Evolutionary conservation across 2,797 vertebrate species (phyloP), one percentile per base, ranked within the genome.

Genomic region (Acanthurus lineatus): DNA sequence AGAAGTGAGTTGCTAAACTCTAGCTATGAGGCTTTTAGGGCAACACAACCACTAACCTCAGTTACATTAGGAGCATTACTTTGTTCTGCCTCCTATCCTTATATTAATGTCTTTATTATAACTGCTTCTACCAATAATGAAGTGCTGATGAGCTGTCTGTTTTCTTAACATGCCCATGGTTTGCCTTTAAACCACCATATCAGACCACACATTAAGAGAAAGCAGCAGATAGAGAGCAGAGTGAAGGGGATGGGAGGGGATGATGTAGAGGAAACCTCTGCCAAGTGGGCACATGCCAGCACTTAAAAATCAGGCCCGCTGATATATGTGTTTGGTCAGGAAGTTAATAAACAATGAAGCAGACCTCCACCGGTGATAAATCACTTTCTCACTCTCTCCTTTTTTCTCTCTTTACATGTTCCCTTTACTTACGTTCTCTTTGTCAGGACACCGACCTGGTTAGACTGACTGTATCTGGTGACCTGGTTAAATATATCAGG

Each of bases 201-300:
- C 62, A 62, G 52, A 76, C 62, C 20, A 35, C 64, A 63, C 72
- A 54, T 81, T 76, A 81, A 85, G 47, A 45, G 69, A 79, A 73
- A 71, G 79, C 69, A 57, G 69, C 76, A 73, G 67, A 73, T 57
- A 62, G 59, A 53, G 58, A 76, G 51, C 58, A 64, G 54, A 45
- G 68, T 6, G 54, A 60, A 57, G 56, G 54, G 25, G 61, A 15
- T 0, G 6, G 16, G n/a, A 66, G 78, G 14, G 28, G 28, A 32
- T 35, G 69, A 73, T 60, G 42, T 10, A 28, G 59, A 58, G 52
- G n/a, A 60, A 14, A 52, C 40, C 20, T 49, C 59, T 84, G 89
- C 88, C 85, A 88, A 82, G 86, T 87, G 84, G 79, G 82, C 54
- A 22, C 76, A 71, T 81, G 83, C 88, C 87, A 92, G 73, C 59